phyloP scores from a whole-genome alignment of 2,797 vertebrate genomes.

The Takifugu ocellatus region DNA sequence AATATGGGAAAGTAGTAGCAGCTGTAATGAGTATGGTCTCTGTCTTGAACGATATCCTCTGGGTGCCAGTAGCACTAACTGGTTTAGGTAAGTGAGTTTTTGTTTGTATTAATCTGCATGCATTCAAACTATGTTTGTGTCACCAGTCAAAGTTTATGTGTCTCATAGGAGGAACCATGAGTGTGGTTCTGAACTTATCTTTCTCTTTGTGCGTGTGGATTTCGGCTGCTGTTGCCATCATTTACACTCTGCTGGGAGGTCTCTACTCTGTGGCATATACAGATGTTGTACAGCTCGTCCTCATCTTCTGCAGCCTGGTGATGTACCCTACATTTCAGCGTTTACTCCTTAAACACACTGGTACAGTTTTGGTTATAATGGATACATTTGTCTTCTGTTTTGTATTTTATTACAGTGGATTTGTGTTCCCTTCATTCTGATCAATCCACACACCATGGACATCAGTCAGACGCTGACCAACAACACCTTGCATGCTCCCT shows the following conservation, averaged over 20 bases:
- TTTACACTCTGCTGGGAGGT: conserved; percentile 66
- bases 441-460: conserved; percentile 48
- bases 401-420: conserved; percentile 18
- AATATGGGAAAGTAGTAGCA: conserved; percentile 38
- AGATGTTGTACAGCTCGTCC: conserved; percentile 68
- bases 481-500: conserved; percentile 42
- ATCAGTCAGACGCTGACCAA: conserved; percentile 46
- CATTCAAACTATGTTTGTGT: too few relatives aligned
- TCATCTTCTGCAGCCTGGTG: conserved; percentile 69
- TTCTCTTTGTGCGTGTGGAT: conserved; percentile 55
- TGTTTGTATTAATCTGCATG: too few relatives aligned
- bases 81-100: conserved; percentile 26
- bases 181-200: conserved; percentile 65
- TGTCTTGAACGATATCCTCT: conserved; percentile 2
- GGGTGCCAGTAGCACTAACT: conserved; percentile 8
- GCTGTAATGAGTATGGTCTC: conserved; percentile 21
- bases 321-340: neutral
- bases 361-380: neutral
- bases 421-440: conserved; percentile 69
- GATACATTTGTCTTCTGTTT: neutral
- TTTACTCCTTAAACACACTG: neutral
- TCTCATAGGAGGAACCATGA: conserved; percentile 65
- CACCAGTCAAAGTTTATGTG: too few relatives aligned
- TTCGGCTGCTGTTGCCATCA: conserved; percentile 60
- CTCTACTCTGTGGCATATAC: conserved; percentile 67